Percentiles rank a stretch among this genome's conserved stretches.
Conservation (phyloP, 2,113 vertebrate species). For the Mandrillus leucophaeus region DNA sequence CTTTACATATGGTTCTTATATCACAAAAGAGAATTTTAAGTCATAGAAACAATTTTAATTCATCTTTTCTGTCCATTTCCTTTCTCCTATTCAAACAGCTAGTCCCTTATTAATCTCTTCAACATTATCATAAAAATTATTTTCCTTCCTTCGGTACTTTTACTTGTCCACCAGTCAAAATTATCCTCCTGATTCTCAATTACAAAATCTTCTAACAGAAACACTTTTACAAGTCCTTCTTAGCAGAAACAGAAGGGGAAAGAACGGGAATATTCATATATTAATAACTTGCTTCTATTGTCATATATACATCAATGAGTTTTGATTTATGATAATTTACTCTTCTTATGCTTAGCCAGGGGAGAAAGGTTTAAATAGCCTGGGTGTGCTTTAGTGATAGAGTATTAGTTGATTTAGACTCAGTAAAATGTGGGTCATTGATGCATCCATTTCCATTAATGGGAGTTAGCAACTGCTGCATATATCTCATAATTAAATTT, state of each 20-base stretch:
- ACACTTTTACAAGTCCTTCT: background rate
- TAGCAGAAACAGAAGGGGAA: background rate
- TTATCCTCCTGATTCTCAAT: background rate
- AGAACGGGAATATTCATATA: background rate
- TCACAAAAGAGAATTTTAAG: background rate
- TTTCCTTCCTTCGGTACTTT: background rate
- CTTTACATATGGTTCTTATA: background rate
- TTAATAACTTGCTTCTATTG: background rate
- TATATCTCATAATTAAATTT: constrained; percentile 62
- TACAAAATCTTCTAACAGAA: background rate
- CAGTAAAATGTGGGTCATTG: constrained; percentile 28
- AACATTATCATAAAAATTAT: background rate
- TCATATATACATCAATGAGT: constrained; percentile 4
- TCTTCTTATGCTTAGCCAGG: constrained; percentile 49
- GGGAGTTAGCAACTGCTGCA: constrained; percentile 27
- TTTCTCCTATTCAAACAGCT: background rate
- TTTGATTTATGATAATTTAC: constrained; percentile 64
- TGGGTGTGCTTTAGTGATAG: background rate
- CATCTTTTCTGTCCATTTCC: background rate
- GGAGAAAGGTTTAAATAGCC: constrained; percentile 58
- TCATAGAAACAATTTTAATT: background rate
- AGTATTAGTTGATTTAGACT: constrained; percentile 42
- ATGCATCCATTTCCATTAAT: constrained; percentile 50
- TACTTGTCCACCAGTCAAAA: background rate
- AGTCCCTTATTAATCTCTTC: background rate